These are phyloP conservation scores for Tetrapedia diversipes DNA, from an alignment of 2,888 invertebrate species.

Conservation along the genomic window DNA sequence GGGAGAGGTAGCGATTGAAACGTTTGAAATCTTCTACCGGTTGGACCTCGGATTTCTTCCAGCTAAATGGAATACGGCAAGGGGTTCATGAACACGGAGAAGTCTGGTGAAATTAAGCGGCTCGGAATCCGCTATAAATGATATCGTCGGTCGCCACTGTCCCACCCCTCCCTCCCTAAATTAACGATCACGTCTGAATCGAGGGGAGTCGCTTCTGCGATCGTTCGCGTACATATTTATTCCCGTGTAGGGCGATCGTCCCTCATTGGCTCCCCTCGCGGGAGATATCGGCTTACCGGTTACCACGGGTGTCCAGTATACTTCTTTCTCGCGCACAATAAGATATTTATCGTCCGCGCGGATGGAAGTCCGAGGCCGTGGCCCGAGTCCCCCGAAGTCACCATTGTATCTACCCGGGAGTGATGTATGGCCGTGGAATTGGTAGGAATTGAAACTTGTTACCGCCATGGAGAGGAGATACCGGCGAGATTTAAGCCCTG, in stretches of 20 bases:
- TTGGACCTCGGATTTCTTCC: no score
- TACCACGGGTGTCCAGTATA: conserved; percentile 69
- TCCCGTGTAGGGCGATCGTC: conserved; percentile 59
- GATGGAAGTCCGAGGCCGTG: conserved; percentile 70
- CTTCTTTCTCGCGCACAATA: conserved; percentile 77
- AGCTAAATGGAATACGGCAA: background rate
- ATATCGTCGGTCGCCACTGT: conserved; percentile 24
- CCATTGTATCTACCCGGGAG: conserved; percentile 80
- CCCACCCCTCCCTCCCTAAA: conserved; percentile 30
- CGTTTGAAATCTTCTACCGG: no score
- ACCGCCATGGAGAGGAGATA: conserved; percentile 77
- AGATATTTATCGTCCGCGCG: conserved; percentile 79
- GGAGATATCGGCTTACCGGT: conserved; percentile 60
- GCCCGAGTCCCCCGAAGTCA: conserved; percentile 75
- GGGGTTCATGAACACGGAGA: background rate
- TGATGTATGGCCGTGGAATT: conserved; percentile 81
- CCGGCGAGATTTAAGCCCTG: conserved; percentile 78
- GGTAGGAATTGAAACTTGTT: conserved; percentile 82
- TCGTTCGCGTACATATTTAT: conserved; percentile 42
- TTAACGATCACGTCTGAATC: conserved; percentile 62
- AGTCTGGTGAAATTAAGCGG: background rate
- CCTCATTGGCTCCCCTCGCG: conserved; percentile 58
- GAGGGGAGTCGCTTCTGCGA: conserved; percentile 16
- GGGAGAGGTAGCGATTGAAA: no score
- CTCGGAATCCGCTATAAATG: conserved; percentile 17